These are phyloP conservation scores for Hippocampus guttulatus DNA, from an alignment of 2,113 vertebrate genomes.

Conservation along the genomic window DNA sequence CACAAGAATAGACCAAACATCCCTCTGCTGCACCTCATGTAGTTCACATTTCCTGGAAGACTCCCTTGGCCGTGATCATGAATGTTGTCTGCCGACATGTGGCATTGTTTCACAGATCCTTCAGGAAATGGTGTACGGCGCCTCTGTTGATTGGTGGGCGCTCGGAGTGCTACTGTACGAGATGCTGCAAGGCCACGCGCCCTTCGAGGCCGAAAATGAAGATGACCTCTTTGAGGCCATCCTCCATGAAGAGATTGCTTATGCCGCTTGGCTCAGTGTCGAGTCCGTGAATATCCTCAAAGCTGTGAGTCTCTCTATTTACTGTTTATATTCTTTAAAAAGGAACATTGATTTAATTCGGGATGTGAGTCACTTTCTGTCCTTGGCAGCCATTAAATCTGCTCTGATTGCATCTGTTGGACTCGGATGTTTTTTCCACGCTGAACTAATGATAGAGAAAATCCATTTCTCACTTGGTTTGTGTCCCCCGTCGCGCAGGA, in stretches of 20 bases:
- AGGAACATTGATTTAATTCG: not conserved
- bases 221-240: conserved; percentile 97
- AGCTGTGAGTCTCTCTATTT: conserved; percentile 80
- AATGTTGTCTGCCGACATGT: not conserved
- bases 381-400: conserved; percentile 1
- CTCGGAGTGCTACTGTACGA: conserved; percentile 94
- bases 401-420: not conserved
- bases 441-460: conserved; percentile 17
- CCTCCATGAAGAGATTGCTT: conserved; percentile 88
- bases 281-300: conserved; percentile 87
- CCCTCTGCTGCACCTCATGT: not conserved
- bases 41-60: not conserved
- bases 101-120: conserved; percentile 78
- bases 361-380: conserved; percentile 19
- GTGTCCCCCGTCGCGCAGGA: not conserved
- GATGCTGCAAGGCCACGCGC: conserved; percentile 94
- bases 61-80: conserved; percentile 1
- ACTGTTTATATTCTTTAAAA: not conserved
- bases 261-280: conserved; percentile 86
- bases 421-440: conserved; percentile 10
- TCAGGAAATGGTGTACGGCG: conserved; percentile 94
- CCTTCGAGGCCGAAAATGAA: conserved; percentile 95
- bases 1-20: conserved; percentile 11
- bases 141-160: conserved; percentile 97
- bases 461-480: conserved; percentile 22